Percentiles rank a stretch among this genome's conserved stretches.
Evolutionary conservation across 2,797 vertebrate species (phyloP).

Genomic region (Podarcis lilfordi): DNA sequence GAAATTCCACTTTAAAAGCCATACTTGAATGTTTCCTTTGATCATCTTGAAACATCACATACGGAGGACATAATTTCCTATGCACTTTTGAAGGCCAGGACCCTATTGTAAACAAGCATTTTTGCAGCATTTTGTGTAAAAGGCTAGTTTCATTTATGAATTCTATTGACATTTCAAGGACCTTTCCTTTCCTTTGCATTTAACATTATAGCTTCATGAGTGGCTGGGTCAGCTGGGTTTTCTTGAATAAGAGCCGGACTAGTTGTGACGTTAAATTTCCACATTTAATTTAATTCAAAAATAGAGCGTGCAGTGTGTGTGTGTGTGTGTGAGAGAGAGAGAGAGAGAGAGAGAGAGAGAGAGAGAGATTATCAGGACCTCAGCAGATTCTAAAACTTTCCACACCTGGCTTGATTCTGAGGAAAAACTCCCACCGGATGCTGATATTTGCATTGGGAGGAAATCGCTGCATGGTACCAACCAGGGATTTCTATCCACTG

Average conservation of each 20-base stretch:
- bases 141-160: neutral
- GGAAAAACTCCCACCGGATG: too few relatives aligned
- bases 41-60: neutral
- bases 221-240: constrained; percentile 16
- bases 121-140: neutral
- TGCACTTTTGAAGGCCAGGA: neutral
- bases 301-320: too few relatives aligned
- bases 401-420: neutral
- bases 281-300: too few relatives aligned
- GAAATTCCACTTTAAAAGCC: neutral
- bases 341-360: too few relatives aligned
- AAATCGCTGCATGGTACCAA: neutral
- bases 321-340: too few relatives aligned
- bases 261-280: neutral
- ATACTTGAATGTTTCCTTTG: neutral
- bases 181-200: neutral
- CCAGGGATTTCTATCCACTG: neutral
- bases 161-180: neutral
- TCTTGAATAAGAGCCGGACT: constrained; percentile 54
- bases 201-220: neutral
- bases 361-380: too few relatives aligned
- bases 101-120: neutral
- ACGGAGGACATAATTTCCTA: neutral
- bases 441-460: neutral
- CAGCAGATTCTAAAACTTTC: neutral